Percentiles rank a stretch among this genome's conserved stretches.
Conservation (phyloP, 2,113 vertebrate genomes). For the Speoplatyrhinus poulsoni region DNA sequence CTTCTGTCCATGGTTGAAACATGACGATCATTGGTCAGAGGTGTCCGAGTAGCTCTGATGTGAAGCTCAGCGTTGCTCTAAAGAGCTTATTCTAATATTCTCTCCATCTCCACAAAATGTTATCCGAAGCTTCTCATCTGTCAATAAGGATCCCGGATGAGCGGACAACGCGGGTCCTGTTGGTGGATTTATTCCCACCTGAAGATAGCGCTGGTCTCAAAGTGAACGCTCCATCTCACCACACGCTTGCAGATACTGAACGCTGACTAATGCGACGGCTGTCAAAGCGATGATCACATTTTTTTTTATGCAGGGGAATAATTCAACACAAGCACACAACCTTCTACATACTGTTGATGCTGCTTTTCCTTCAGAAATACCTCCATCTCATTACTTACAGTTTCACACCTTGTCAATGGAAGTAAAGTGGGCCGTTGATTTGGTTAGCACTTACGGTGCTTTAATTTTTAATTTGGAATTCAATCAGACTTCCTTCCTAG, state of each 20-base stretch:
- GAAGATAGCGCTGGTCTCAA: constrained; percentile 22
- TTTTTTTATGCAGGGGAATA: constrained; percentile 9
- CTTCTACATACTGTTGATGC: background rate
- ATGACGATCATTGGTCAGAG: too few species aligned
- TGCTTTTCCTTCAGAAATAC: background rate
- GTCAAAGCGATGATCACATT: constrained; percentile 55
- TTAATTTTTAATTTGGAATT: constrained; percentile 69
- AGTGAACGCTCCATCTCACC: constrained; percentile 15
- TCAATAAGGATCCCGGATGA: constrained; percentile 48
- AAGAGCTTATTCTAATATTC: constrained; percentile 50
- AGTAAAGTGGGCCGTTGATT: constrained; percentile 42
- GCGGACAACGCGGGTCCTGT: constrained; percentile 31
- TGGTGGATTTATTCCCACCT: constrained; percentile 47
- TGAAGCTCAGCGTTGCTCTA: background rate
- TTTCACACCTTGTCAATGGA: constrained; percentile 23
- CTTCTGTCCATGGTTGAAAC: background rate
- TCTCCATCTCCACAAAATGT: constrained; percentile 31
- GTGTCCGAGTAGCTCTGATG: background rate
- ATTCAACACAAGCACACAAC: background rate
- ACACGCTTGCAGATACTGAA: constrained; percentile 16
- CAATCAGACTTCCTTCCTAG: constrained; percentile 57
- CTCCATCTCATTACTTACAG: constrained; percentile 10
- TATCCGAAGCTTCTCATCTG: constrained; percentile 29
- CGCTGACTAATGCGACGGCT: constrained; percentile 47
- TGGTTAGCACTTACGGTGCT: constrained; percentile 35